Evolutionary conservation across 2,113 vertebrate species (phyloP), one percentile per base, ranked within the genome.

Genomic region (Mus pahari): DNA sequence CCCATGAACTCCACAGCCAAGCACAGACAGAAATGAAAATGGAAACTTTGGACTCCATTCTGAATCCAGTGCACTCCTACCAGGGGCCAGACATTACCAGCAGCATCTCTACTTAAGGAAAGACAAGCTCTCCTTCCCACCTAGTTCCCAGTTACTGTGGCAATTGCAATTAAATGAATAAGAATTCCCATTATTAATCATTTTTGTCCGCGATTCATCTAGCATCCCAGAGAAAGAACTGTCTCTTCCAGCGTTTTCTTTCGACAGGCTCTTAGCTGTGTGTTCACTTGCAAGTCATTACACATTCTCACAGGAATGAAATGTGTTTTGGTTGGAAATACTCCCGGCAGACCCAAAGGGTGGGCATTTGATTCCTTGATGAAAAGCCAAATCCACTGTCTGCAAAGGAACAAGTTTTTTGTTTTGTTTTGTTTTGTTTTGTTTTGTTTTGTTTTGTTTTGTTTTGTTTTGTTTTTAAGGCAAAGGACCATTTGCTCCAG

Each of bases 291-390:
- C 94, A 96, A 98, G 96, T 96, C 91, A 95, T 97, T 96, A 97
- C 75, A 97, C 95, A 95, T 94, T 95, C 58, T 62, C 55, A 0
- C 94, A 97, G 92, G 92, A 97, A 95, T 94, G 95, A 98, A 93
- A 95, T 96, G 73, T 96, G 77, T 98, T 98, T 97, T 89, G 82
- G 24, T 94, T 98, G 96, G 98, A 97, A 96, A 98, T 94, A 45
- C 73, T 97, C 97, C 97, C 96, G 97, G 95, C 87, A 97, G 97
- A 90, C 96, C 97, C 96, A 89, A 68, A 96, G 97, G 94, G 98
- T 98, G 98, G 97, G 94, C 97, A 91, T 81, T 96, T 97, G 93
- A 96, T 95, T 86, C 92, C 96, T 96, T 97, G 96, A 97, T 91
- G 91, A 95, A 97, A 88, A 95, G 96, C 86, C 97, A 97, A 96